Evolutionary conservation across 2,797 vertebrate genomes (phyloP).

Genomic region (Poecilia picta): DNA sequence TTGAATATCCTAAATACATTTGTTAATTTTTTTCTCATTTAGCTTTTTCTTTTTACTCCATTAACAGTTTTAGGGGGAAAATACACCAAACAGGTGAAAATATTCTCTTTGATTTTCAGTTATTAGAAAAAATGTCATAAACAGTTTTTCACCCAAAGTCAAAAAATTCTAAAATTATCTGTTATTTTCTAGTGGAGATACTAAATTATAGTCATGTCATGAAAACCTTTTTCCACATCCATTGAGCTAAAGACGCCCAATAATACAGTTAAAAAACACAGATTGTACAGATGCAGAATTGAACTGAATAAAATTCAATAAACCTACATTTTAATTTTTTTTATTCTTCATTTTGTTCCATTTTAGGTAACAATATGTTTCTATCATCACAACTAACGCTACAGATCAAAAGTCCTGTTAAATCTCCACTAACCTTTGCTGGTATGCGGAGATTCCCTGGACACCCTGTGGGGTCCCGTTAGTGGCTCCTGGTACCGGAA

Average conservation of each 20-base stretch:
- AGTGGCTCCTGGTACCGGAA: constrained; percentile 80
- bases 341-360: not conserved
- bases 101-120: not conserved
- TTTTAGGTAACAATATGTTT: not conserved
- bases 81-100: not conserved
- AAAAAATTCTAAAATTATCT: not conserved
- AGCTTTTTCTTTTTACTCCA: not conserved
- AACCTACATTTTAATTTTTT: not conserved
- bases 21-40: not conserved
- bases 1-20: not conserved
- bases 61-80: not conserved
- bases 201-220: not conserved
- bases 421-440: constrained; percentile 91
- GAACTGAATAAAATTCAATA: not conserved
- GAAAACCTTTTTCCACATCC: constrained; percentile 5
- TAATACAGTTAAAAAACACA: not conserved
- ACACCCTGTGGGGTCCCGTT: constrained; percentile 93
- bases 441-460: constrained; percentile 93
- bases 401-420: constrained; percentile 41
- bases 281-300: not conserved
- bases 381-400: not conserved
- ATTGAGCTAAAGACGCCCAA: constrained; percentile 59
- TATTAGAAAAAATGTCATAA: not conserved
- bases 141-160: not conserved
- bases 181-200: not conserved